phyloP scores from a whole-genome alignment of 2,888 invertebrate species.

The Subacronicta megacephala region DNA sequence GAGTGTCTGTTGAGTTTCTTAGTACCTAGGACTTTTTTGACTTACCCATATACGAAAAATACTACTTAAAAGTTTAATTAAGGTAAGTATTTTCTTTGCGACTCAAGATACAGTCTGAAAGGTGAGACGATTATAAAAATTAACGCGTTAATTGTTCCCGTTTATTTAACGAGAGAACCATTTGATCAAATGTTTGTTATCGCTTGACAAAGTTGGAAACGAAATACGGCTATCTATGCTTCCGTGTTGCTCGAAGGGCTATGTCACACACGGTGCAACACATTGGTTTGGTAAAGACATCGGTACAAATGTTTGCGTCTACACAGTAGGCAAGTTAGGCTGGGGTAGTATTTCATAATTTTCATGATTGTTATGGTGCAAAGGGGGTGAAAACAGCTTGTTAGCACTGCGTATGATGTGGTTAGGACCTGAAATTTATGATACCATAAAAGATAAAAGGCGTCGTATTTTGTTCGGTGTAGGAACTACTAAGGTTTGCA shows the following conservation, averaged over 20 bases:
- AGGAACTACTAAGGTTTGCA: neutral
- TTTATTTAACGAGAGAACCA: slow-evolving; percentile 1
- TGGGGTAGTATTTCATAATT: slow-evolving; percentile 46
- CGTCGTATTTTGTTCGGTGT: slow-evolving; percentile 4
- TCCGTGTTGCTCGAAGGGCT: too few species aligned
- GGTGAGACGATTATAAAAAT: slow-evolving; percentile 2
- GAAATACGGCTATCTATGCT: too few species aligned
- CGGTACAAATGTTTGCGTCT: slow-evolving; percentile 2
- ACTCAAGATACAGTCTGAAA: neutral
- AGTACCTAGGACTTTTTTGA: too few species aligned
- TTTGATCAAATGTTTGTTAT: slow-evolving; percentile 16
- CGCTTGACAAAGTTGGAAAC: neutral
- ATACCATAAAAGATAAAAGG: slow-evolving; percentile 30
- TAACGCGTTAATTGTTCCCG: neutral
- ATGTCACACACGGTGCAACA: neutral
- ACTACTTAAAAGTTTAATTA: neutral
- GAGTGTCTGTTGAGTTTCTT: too few species aligned
- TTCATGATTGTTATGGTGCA: slow-evolving; percentile 41
- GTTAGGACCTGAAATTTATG: slow-evolving; percentile 25
- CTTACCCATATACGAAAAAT: too few species aligned
- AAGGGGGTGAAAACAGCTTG: slow-evolving; percentile 42
- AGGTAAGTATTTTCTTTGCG: neutral
- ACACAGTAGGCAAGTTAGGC: slow-evolving; percentile 5
- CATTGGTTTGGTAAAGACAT: neutral
- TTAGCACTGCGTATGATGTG: slow-evolving; percentile 42